A percentile compares a stretch with the other conserved stretches of the same genome.
Conservation (phyloP, 2,113 vertebrate species). For the Neogale vison region DNA sequence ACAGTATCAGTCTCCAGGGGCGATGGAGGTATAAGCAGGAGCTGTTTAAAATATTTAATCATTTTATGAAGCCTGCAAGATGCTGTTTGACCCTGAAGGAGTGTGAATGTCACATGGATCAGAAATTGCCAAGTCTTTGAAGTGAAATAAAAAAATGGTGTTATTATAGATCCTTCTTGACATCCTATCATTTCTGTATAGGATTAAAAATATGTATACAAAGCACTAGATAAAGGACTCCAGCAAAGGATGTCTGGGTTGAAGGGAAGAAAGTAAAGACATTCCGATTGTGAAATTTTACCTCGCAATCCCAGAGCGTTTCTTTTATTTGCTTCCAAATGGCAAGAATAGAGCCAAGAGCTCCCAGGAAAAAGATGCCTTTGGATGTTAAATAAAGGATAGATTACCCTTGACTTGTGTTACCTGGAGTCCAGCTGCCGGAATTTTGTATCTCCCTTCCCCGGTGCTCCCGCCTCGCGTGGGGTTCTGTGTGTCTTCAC, state of each 20-base stretch:
- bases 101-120: slow-evolving; percentile 99
- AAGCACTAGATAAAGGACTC: slow-evolving; percentile 88
- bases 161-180: slow-evolving; percentile 93
- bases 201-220: slow-evolving; percentile 93
- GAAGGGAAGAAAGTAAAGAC: slow-evolving; percentile 84
- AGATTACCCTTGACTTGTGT: slow-evolving; percentile 74
- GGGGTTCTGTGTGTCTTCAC: background rate
- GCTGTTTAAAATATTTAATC: slow-evolving; percentile 99
- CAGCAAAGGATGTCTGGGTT: slow-evolving; percentile 84
- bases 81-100: slow-evolving; percentile 99
- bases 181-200: slow-evolving; percentile 91
- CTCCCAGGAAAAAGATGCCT: slow-evolving; percentile 77
- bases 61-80: slow-evolving; percentile 99
- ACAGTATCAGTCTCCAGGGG: slow-evolving; percentile 98
- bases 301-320: slow-evolving; percentile 82
- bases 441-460: background rate
- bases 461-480: background rate
- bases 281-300: slow-evolving; percentile 81
- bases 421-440: slow-evolving; percentile 69
- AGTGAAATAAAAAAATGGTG: slow-evolving; percentile 94
- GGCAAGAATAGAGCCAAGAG: slow-evolving; percentile 81
- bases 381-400: slow-evolving; percentile 81
- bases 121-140: slow-evolving; percentile 98
- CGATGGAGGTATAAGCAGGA: slow-evolving; percentile 94
- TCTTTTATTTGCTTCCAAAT: slow-evolving; percentile 83